Conservation (phyloP, 2,888 invertebrate genomes). For the Phaedon cochleariae region DNA sequence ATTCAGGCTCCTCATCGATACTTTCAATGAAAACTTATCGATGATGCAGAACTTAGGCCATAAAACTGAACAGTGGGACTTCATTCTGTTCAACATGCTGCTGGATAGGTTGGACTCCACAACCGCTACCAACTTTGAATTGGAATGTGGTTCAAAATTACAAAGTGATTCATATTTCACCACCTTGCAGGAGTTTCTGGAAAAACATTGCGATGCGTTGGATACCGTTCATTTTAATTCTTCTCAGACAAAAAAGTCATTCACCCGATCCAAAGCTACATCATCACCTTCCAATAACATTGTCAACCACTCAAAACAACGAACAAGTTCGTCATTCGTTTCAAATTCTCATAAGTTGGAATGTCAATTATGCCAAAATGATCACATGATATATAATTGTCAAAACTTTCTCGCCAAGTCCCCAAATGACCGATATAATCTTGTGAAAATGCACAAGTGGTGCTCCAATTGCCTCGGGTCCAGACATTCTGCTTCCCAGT, state of each 20-base stretch:
- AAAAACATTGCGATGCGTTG: background rate
- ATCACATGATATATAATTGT: background rate
- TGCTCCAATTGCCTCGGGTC: background rate
- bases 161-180: background rate
- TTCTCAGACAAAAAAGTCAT: background rate
- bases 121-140: background rate
- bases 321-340: background rate
- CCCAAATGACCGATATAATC: background rate
- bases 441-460: background rate
- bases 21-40: background rate
- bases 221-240: background rate
- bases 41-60: too few species aligned
- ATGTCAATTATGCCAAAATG: background rate
- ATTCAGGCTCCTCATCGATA: background rate
- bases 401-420: background rate
- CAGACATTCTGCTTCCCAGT: background rate
- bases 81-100: background rate
- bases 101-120: background rate
- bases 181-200: background rate
- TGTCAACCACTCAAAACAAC: background rate
- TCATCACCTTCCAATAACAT: background rate
- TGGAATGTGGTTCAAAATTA: background rate
- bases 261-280: background rate
- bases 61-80: background rate
- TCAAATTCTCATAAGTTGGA: background rate